Percentiles rank a stretch among this genome's conserved stretches.
These are phyloP conservation scores for Diploptera punctata DNA, from an alignment of 2,888 invertebrate species.

Conservation along the genomic window DNA sequence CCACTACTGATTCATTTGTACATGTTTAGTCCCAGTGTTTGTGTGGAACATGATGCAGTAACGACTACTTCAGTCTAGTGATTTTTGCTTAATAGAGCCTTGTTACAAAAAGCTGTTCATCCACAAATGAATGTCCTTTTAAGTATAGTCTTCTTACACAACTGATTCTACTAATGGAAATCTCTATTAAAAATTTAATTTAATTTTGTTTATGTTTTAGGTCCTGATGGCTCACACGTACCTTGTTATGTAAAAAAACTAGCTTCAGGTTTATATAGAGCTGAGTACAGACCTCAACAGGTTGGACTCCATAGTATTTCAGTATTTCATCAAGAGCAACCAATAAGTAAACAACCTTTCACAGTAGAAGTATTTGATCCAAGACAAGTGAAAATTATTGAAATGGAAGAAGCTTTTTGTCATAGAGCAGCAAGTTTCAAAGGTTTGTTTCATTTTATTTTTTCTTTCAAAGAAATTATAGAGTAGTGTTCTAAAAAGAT, in stretches of 20 bases:
- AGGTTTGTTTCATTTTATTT: constrained; percentile 58
- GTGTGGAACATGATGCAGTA: too few species aligned
- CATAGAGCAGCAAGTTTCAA: constrained; percentile 83
- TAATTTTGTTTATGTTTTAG: constrained; percentile 50
- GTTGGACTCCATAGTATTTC: constrained; percentile 79
- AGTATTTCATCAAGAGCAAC: constrained; percentile 66
- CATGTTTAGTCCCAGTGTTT: too few species aligned
- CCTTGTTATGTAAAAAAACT: constrained; percentile 54
- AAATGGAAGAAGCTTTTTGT: constrained; percentile 78
- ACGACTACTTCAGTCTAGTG: too few species aligned
- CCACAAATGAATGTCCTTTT: too few species aligned
- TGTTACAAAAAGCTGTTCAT: too few species aligned
- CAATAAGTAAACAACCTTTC: constrained; percentile 67
- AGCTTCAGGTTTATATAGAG: constrained; percentile 58
- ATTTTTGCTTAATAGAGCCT: too few species aligned
- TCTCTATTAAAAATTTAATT: too few species aligned
- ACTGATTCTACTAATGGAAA: too few species aligned
- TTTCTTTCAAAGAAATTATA: too few species aligned
- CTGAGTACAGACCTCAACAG: constrained; percentile 77
- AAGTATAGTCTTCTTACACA: too few species aligned
- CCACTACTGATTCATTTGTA: too few species aligned
- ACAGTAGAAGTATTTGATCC: constrained; percentile 83
- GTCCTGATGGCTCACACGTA: constrained; percentile 60
- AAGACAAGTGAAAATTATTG: constrained; percentile 71
- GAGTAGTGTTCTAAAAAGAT: too few species aligned